A percentile compares a stretch with the other conserved stretches of the same genome.
phyloP scores from a whole-genome alignment of 2,888 invertebrate species.

The Chrysolina americana region DNA sequence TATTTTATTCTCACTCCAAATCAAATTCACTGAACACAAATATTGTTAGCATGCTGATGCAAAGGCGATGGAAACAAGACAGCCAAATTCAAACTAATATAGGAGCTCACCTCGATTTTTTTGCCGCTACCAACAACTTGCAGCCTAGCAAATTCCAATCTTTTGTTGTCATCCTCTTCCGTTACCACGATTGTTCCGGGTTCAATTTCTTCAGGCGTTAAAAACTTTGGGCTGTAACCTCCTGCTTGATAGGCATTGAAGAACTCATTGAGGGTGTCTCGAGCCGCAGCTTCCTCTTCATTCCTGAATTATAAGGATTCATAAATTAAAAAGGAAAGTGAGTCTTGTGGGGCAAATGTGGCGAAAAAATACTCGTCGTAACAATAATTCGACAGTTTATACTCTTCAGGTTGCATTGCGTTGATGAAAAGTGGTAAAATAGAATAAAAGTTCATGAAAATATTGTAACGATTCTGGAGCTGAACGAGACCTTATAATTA shows the following conservation, averaged over 20 bases:
- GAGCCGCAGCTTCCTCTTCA: conserved; percentile 68
- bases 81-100: background rate
- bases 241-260: conserved; percentile 84
- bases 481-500: too few species aligned
- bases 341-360: background rate
- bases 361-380: background rate
- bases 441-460: too few species aligned
- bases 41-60: too few species aligned
- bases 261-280: conserved; percentile 72
- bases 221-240: conserved; percentile 86
- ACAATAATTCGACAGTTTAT: too few species aligned
- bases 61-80: too few species aligned
- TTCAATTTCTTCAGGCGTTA: conserved; percentile 77
- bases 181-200: conserved; percentile 83
- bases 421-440: too few species aligned
- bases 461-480: too few species aligned
- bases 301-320: conserved; percentile 37
- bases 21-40: too few species aligned
- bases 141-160: conserved; percentile 81
- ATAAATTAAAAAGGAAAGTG: background rate
- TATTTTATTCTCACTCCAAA: too few species aligned
- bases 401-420: too few species aligned
- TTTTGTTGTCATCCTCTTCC: conserved; percentile 82
- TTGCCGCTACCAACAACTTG: conserved; percentile 76
- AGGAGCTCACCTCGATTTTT: conserved; percentile 69